These are phyloP conservation scores for Apoda limacodes DNA, from an alignment of 2,888 invertebrate species.

Conservation along the genomic window DNA sequence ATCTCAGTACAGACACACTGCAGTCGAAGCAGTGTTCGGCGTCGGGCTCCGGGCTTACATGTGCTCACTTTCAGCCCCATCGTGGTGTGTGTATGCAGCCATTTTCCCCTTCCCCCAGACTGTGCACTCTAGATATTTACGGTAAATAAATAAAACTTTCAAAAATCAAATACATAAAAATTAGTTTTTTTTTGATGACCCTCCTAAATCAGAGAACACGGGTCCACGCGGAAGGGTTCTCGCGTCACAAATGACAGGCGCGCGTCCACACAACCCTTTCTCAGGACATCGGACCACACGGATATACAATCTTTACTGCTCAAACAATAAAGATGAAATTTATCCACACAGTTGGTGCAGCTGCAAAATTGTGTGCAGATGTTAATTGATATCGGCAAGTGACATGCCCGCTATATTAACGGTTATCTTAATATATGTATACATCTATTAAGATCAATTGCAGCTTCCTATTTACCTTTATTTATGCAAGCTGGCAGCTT, in stretches of 20 bases:
- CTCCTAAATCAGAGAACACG: constrained; percentile 27
- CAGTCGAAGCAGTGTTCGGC: too few relatives aligned
- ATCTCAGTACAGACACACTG: too few relatives aligned
- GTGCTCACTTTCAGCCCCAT: too few relatives aligned
- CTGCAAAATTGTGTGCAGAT: constrained; percentile 27
- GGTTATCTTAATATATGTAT: constrained; percentile 22
- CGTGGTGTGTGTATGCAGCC: too few relatives aligned
- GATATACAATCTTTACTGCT: constrained; percentile 4
- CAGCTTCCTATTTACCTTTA: constrained; percentile 38
- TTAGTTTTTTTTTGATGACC: constrained; percentile 30
- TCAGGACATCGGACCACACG: constrained; percentile 4
- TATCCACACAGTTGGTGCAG: constrained; percentile 13
- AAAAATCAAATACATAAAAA: constrained; percentile 6
- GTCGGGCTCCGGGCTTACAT: too few relatives aligned
- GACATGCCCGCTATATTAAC: constrained; percentile 26
- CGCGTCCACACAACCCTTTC: constrained; percentile 28
- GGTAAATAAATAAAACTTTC: constrained; percentile 1
- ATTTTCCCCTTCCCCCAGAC: too few relatives aligned
- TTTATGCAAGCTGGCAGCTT: too few relatives aligned
- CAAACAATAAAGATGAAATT: constrained; percentile 4
- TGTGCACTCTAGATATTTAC: too few relatives aligned
- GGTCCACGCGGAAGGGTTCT: constrained; percentile 54
- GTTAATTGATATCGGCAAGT: constrained; percentile 22
- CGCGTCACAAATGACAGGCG: constrained; percentile 51
- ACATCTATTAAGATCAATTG: too few relatives aligned